phyloP scores from a whole-genome alignment of 2,113 vertebrate species.

The Zootoca vivipara region DNA sequence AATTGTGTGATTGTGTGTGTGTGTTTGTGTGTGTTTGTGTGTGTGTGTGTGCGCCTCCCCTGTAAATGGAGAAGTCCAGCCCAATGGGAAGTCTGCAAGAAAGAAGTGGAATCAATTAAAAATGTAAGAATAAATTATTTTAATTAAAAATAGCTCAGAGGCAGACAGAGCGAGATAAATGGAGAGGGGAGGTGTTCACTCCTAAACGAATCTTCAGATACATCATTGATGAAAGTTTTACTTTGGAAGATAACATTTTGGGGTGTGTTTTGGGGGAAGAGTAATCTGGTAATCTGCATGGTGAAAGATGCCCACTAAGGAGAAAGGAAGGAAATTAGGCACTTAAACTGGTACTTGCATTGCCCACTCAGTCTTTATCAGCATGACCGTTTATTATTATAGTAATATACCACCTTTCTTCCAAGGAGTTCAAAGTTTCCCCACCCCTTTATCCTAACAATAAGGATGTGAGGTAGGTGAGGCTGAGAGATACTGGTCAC shows the following conservation, averaged over 20 bases:
- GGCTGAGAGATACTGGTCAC: neutral
- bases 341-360: neutral
- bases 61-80: neutral
- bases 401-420: neutral
- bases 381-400: neutral
- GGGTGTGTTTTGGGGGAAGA: neutral
- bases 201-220: neutral
- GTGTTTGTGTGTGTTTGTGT: conserved; percentile 23
- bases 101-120: conserved; percentile 11
- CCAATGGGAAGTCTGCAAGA: neutral
- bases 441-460: neutral
- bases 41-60: conserved; percentile 29
- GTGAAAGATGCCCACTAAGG: neutral
- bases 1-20: conserved; percentile 37
- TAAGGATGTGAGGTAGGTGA: neutral
- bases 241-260: neutral
- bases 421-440: neutral
- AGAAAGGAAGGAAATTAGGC: neutral
- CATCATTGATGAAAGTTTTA: neutral
- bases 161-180: neutral
- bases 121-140: neutral
- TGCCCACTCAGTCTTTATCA: neutral
- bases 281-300: neutral
- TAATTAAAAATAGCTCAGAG: neutral
- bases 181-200: neutral